A percentile compares a stretch with the other conserved stretches of the same genome.
These are phyloP conservation scores for Catagonus wagneri DNA, from an alignment of 2,113 vertebrate species.

Conservation along the genomic window DNA sequence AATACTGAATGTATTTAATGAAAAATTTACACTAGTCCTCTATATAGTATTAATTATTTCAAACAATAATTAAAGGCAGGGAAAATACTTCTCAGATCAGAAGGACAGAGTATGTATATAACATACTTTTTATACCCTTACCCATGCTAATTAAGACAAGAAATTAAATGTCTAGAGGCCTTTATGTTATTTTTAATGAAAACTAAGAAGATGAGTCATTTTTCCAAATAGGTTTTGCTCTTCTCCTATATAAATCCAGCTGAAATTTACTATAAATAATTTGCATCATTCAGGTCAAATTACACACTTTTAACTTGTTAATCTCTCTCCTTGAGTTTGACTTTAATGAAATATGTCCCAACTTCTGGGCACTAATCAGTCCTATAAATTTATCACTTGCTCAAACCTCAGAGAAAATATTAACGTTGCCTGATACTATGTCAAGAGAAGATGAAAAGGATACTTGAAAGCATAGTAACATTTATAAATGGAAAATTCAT, in stretches of 20 bases:
- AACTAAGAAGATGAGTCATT: not conserved
- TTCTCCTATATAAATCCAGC: not conserved
- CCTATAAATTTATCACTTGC: not conserved
- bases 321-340: not conserved
- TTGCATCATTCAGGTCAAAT: conserved; percentile 11
- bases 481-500: conserved; percentile 60
- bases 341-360: not conserved
- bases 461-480: conserved; percentile 23
- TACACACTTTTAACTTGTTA: conserved; percentile 28
- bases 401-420: conserved; percentile 30
- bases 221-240: not conserved
- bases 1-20: not conserved
- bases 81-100: not conserved
- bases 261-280: conserved; percentile 28
- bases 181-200: not conserved
- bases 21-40: not conserved
- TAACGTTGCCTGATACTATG: not conserved
- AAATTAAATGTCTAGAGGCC: not conserved
- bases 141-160: not conserved
- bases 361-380: not conserved
- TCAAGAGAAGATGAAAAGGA: not conserved
- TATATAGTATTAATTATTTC: not conserved
- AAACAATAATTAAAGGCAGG: not conserved
- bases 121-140: not conserved
- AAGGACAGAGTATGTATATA: not conserved